A percentile compares a stretch with the other conserved stretches of the same genome.
phyloP scores from a whole-genome alignment of 2,888 invertebrate genomes.

The Lissocephala sabroskyi region DNA sequence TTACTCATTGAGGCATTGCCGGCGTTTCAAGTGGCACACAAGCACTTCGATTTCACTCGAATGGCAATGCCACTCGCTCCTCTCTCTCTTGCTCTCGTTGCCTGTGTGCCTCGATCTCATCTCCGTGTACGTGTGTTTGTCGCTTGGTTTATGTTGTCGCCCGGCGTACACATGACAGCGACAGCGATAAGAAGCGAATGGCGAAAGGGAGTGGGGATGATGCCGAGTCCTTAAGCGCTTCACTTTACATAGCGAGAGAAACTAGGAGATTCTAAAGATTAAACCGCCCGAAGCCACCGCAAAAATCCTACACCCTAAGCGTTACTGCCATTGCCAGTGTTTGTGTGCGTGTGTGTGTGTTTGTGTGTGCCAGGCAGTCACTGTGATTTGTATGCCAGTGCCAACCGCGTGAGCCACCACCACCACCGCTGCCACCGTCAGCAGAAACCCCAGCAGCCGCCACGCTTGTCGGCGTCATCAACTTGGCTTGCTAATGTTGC shows the following conservation, averaged over 20 bases:
- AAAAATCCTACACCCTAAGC: background rate
- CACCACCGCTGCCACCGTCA: background rate
- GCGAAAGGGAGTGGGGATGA: no score
- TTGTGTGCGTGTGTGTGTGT: background rate
- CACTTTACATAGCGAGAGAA: slow-evolving; percentile 49
- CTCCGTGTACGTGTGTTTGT: slow-evolving; percentile 10
- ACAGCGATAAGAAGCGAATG: no score
- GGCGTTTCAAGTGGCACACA: slow-evolving; percentile 32
- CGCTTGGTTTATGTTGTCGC: slow-evolving; percentile 36
- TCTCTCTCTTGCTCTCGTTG: background rate
- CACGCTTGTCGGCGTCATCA: slow-evolving; percentile 29
- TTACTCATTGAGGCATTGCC: background rate
- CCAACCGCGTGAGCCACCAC: slow-evolving; percentile 5
- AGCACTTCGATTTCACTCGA: slow-evolving; percentile 39
- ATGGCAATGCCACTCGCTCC: slow-evolving; percentile 17
- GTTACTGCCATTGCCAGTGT: no score
- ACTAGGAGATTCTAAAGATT: slow-evolving; percentile 51
- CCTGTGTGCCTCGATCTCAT: no score
- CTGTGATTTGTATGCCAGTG: slow-evolving; percentile 57
- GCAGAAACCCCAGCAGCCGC: no score
- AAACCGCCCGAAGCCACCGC: slow-evolving; percentile 7
- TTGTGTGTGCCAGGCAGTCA: slow-evolving; percentile 6
- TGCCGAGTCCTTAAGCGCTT: slow-evolving; percentile 35
- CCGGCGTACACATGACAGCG: slow-evolving; percentile 4
- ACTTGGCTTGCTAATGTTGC: slow-evolving; percentile 32